Evolutionary conservation across 2,797 vertebrate species (phyloP), one percentile per base, ranked within the genome.

Genomic region (Pseudochirops cupreus): DNA sequence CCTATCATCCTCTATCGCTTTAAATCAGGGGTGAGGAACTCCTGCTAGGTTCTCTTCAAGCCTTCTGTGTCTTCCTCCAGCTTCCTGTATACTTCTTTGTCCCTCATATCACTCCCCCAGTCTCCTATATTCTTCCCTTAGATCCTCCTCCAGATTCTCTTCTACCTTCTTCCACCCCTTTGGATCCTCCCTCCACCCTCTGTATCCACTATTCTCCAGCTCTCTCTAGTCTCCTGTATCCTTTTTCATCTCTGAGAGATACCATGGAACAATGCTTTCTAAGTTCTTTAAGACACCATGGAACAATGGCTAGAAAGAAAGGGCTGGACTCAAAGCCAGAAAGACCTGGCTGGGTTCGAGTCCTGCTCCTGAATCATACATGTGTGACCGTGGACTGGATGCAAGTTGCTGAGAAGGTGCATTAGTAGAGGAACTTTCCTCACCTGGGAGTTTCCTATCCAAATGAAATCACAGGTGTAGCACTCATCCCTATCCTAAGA

Each of bases 151-250:
- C 9, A 90, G 89, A 0, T 9, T 33, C 50, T 91, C 28, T 5
- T 46, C 52, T 18, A 28, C 52, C 50, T 33, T 90, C 12, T 50
- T 33, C 53, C 53, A 29, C 31, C 14, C 0, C 12, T 54, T 55
- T 55, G 53, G 53, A 29, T 54, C 11, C 5, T 90, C 53, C 28
- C 89, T 90, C 18, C 21, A 46, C n/a, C 7, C 16, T n/a, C 52
- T 33, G 50, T 55, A 50, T 91, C 93, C 28, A 14, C 11, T 58
- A n/a, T 39, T 28, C 91, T 46, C 46, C 46, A 46, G 46, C 89
- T 74, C 92, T 95, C 92, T 33, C 3, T 90, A 92, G 92, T 50
- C 96, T 91, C 93, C 94, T 92, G 16, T 39, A 74, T 39, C 39
- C 28, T 12, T 55, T 82, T 82, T 82, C 39, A 46, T 39, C n/a